Base-by-base conservation (phyloP, 2,797 vertebrate genomes). In the Propithecus deckenii region DNA sequence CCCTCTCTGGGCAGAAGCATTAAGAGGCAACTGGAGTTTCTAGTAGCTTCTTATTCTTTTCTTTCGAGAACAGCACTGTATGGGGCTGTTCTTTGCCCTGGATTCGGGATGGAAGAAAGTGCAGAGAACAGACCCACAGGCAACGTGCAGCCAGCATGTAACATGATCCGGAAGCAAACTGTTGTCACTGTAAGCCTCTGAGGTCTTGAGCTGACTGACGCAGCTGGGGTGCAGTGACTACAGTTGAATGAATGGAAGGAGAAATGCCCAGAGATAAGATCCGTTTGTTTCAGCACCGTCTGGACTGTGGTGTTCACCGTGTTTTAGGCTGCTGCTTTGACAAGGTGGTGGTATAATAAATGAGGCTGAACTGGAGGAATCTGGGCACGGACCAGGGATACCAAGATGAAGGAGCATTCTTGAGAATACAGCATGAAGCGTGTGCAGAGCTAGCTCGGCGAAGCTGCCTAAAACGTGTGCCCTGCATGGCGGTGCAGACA, bases 161-260 rank as follows among this genome's bases (percentile, higher is more conserved):
- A 25, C 0, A 0, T 0, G 30, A 1, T 1, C 28, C 50, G 23
- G 67, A 22, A 6, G 7, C 5, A 20, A 32, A 12, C 5, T 2
- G 11, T 11, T 6, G 7, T 15, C 2, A 2, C 6, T 8, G 4
- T 35, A 0, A 22, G n/a, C 9, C 4, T 17, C 41, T 2, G 25
- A 5, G 25, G 38, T 9, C n/a, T 10, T 15, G 4, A 38, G 18
- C n/a, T 5, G 28, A 43, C 8, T 4, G n/a, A 4, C 2, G 15
- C 15, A 1, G 41, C 0, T 4, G 10, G 43, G 20, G 48, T 30
- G 23, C 1, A 4, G 48, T 12, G 59, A 6, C 74, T 22, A 1
- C 0, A 4, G 17, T 5, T 35, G 81, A 30, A 22, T 30, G 35
- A 65, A 9, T 0, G 10, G 59, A 52, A 35, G 59, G 2, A 35